Base-by-base conservation (phyloP, 2,113 vertebrate species). In the Ivindomyrus marchei region DNA sequence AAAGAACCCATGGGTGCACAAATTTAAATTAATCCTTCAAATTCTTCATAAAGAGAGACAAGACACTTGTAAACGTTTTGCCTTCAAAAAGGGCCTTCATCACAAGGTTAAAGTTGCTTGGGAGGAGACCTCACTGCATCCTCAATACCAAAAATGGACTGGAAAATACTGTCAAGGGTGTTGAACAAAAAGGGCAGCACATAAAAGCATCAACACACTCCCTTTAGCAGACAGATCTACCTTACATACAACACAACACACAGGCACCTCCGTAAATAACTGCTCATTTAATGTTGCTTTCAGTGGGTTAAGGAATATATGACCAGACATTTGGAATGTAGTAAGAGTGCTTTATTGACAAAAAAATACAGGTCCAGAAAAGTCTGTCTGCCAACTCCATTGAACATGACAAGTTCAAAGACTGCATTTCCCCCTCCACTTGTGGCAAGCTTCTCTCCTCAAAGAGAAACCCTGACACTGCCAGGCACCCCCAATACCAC, bases 401-500 rank as follows among this genome's bases (percentile, higher is more conserved):
- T 66, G 89, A 39, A 52, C 42, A 45, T 52, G 58, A 66, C n/a
- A 10, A 42, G n/a, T 11, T 53, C 11, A 49, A 89, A n/a, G 31
- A 83, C 2, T 89, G 36, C 49, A 85, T 46, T 80, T 58, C 31
- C 53, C 58, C 11, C 45, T 89, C n/a, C 49, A 24, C 1, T 77
- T 36, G 47, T n/a, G 17, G n/a, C 53, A 36, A 56, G 77, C 27
- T 24, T 62, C 87, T 66, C 52, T 85, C 9, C 88, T 90, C 45
- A 21, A 36, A 39, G 66, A 87, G 88, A 84, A 91, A 87, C 27
- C 6, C 88, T 80, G 77, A 70, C 70, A 89, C 88, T 89, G 86
- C 91, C 90, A 91, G 92, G 88, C 90, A 88, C 92, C 85, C 90
- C 42, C 36, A 42, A 80, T 90, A 52, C 42, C 45, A 49, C 85